These are phyloP conservation scores for Chloroceryle aenea DNA, from an alignment of 2,113 vertebrate species.

Conservation along the genomic window DNA sequence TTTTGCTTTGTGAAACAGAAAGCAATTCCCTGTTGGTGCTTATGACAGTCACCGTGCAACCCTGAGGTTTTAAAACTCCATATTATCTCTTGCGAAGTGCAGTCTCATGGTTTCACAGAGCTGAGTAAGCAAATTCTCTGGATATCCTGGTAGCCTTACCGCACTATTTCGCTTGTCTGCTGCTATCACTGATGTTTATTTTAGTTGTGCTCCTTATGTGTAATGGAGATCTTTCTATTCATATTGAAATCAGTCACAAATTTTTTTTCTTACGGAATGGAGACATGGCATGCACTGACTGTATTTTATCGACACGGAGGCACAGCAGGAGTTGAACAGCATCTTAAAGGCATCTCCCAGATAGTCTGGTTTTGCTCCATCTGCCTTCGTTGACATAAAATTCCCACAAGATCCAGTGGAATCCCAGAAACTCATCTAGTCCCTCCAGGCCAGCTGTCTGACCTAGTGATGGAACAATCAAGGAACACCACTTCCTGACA, in stretches of 20 bases:
- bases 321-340: neutral
- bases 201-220: neutral
- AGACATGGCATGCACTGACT: neutral
- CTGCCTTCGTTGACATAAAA: neutral
- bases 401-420: neutral
- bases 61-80: conserved; percentile 45
- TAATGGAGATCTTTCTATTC: neutral
- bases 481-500: conserved; percentile 39
- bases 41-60: neutral
- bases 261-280: neutral
- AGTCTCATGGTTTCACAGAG: conserved; percentile 39
- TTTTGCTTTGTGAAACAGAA: conserved; percentile 11
- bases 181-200: neutral
- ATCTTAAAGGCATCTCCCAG: conserved; percentile 2
- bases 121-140: conserved; percentile 47
- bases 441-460: conserved; percentile 38
- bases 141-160: conserved; percentile 17
- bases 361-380: conserved; percentile 10
- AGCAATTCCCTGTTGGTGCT: neutral
- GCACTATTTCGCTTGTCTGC: neutral
- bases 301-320: neutral
- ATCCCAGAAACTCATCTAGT: conserved; percentile 34
- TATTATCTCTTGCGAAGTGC: neutral
- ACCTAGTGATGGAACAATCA: conserved; percentile 27
- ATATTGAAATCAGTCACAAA: neutral